These are phyloP conservation scores for Urocyon cinereoargenteus DNA, from an alignment of 2,797 vertebrate species.

Conservation along the genomic window DNA sequence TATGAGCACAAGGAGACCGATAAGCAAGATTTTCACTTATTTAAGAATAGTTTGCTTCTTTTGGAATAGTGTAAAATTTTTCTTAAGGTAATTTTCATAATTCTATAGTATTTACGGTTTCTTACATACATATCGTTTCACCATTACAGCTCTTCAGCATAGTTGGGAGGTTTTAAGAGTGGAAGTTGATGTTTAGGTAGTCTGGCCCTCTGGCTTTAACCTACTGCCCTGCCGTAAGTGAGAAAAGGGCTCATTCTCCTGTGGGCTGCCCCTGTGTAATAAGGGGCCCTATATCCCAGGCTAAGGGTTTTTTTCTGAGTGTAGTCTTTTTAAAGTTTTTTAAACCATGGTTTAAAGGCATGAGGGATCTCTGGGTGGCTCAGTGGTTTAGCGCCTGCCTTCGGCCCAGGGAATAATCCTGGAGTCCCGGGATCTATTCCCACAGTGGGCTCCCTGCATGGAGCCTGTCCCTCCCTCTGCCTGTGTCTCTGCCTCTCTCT, in stretches of 20 bases:
- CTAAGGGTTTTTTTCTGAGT: not conserved
- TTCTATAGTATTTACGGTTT: not conserved
- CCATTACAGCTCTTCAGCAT: not conserved
- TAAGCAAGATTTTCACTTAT: not conserved
- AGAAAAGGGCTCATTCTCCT: not conserved
- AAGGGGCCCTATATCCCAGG: not conserved
- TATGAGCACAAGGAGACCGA: not conserved
- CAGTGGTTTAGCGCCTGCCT: too few relatives aligned
- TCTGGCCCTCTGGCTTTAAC: not conserved
- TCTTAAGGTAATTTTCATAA: conserved; percentile 10
- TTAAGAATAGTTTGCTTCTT: not conserved
- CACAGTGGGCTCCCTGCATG: too few relatives aligned
- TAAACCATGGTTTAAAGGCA: too few relatives aligned
- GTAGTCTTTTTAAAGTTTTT: not conserved
- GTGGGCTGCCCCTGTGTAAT: not conserved
- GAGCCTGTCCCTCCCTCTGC: too few relatives aligned
- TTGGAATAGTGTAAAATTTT: not conserved
- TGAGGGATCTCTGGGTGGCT: too few relatives aligned
- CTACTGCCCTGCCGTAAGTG: not conserved
- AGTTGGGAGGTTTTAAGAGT: not conserved
- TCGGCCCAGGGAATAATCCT: too few relatives aligned
- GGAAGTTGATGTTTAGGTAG: not conserved
- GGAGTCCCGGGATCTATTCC: too few relatives aligned
- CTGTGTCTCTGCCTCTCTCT: too few relatives aligned
- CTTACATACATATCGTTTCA: not conserved